Evolutionary conservation across 2,113 vertebrate genomes (phyloP), one percentile per base, ranked within the genome.

Genomic region (Colinus virginianus): DNA sequence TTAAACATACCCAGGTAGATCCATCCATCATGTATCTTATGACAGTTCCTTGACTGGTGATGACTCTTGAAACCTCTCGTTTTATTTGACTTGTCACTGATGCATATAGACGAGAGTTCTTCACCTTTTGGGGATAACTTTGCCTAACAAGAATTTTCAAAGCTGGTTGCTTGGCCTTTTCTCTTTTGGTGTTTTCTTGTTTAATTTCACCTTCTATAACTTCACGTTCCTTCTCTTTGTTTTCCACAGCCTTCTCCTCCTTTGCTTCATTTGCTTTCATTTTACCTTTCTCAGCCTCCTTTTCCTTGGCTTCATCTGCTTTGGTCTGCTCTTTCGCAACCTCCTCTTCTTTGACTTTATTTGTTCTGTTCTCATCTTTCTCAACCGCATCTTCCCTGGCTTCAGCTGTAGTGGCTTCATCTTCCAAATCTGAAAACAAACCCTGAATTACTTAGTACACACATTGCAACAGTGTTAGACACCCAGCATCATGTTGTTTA

Each of bases 41-140:
- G 53, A 99, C 98, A 16, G 98, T 97, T 81, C 99, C 99, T 93
- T 98, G 97, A 56, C 91, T 90, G 74, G 98, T 99, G 91, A 99
- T 96, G 38, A 98, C 96, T 78, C 99, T 98, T 6, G 98, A 99
- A 32, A 95, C 82, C 80, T 99, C 99, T 76, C 97, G 97, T 9
- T 97, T 96, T 5, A 53, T 4, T 13, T 97, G 96, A 14, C 92
- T 95, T 21, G 74, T 83, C 38, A 87, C 82, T 4, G 82, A 22
- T 45, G 84, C 55, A 53, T 97, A 97, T 5, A 97, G 87, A 7
- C 46, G 94, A 74, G 32, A 88, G 49, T 97, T 94, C 62, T 96
- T 97, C 58, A 96, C 55, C 51, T 80, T 97, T 74, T 97, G 97
- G 21, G 98, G 98, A 91, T 98, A 98, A 90, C 96, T 98, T 96